Base-by-base conservation (phyloP, 2,888 invertebrate species). In the Acanthococcus lagerstroemiae region DNA sequence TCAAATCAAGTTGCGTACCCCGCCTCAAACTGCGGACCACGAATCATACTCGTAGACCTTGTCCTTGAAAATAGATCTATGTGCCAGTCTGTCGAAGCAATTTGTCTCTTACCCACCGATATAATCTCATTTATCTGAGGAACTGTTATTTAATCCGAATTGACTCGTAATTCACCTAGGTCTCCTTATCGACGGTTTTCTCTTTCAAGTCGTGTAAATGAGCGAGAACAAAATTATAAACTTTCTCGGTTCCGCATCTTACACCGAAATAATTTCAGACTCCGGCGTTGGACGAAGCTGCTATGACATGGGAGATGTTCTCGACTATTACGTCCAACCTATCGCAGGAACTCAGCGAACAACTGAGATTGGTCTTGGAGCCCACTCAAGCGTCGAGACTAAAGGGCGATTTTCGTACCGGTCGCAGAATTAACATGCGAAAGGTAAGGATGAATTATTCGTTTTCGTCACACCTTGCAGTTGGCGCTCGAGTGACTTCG, bases 371-470 rank as follows among this genome's bases (percentile, higher is more conserved):
- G 0, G 90, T 99, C 52, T 77, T 99, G 45, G 97, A 99, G 75
- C 99, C 99, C 0, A 95, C 95, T 0, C 88, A 91, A 72, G 89
- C 95, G 0, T 89, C 95, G 0, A 83, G 94, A 69, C 80, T 95
- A 30, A 90, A 84, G 78, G 99, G 99, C 21, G 99, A 99, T 77
- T 73, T 72, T 58, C 83, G 95, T 60, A 96, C 95, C 0, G 99
- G 99, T 0, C 88, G 94, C 68, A 83, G 99, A 6, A 88, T 99
- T 60, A 99, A 99, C 78, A 99, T 99, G 97, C 84, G 96, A 54
- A 92, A 90, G 73, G 78, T 77, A 69, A 69, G 67, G n/a, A n/a
- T n/a, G n/a, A n/a, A n/a, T n/a, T n/a, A n/a, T n/a, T 37, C 55
- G 37, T 37, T 9, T 37, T 1, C n/a, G 37, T 37, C 37, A 30